Percentiles rank a stretch among this genome's conserved stretches.
These are phyloP conservation scores for Anseranas semipalmata DNA, from an alignment of 2,113 vertebrate species.

Conservation along the genomic window DNA sequence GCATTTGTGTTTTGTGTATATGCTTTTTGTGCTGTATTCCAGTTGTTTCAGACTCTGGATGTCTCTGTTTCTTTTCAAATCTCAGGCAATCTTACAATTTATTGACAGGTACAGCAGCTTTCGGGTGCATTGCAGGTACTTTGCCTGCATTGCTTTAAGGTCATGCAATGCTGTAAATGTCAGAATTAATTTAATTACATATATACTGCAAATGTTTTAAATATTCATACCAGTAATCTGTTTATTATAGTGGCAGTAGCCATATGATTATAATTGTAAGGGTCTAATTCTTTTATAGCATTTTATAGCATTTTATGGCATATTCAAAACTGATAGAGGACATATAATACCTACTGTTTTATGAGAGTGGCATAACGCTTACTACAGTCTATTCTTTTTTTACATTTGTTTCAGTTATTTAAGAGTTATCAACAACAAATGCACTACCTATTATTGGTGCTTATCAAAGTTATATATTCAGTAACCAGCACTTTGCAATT, in stretches of 20 bases:
- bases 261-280: background rate
- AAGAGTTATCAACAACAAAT: background rate
- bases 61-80: constrained; percentile 18
- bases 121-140: background rate
- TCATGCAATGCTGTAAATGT: background rate
- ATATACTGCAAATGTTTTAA: background rate
- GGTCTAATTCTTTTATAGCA: background rate
- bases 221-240: background rate
- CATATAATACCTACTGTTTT: background rate
- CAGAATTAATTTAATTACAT: constrained; percentile 15
- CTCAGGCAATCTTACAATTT: background rate
- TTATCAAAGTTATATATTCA: background rate
- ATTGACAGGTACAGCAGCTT: background rate
- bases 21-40: background rate
- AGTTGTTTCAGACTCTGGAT: background rate
- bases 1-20: background rate
- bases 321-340: background rate
- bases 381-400: background rate
- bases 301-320: background rate
- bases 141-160: constrained; percentile 30
- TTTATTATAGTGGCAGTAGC: background rate
- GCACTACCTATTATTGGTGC: background rate
- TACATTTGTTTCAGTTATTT: background rate
- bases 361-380: background rate
- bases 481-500: background rate